A percentile compares a stretch with the other conserved stretches of the same genome.
Evolutionary conservation across 2,797 vertebrate genomes (phyloP).

Genomic region (Melanotaenia parkinsoni): DNA sequence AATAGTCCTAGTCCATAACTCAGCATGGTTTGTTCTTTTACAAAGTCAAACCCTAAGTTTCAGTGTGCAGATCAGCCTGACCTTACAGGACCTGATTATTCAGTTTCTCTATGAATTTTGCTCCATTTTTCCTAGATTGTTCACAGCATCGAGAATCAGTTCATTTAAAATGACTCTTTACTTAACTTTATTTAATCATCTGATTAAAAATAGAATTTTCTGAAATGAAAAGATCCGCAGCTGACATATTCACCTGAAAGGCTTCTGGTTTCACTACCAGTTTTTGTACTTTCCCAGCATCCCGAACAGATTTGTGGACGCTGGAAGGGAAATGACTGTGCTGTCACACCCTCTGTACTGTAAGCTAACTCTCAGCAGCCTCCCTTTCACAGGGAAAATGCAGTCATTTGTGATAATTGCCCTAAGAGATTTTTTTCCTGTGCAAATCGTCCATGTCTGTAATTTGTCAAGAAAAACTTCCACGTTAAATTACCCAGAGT

Average conservation of each 20-base stretch:
- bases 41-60: too few species aligned
- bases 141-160: not conserved
- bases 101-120: too few species aligned
- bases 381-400: constrained; percentile 25
- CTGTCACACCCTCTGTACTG: constrained; percentile 42
- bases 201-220: not conserved
- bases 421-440: constrained; percentile 34
- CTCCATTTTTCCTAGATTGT: too few species aligned
- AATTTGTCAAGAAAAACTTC: constrained; percentile 61
- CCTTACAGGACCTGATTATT: too few species aligned
- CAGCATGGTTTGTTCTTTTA: too few species aligned
- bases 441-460: constrained; percentile 55
- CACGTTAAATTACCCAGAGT: constrained; percentile 47
- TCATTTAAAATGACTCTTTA: not conserved
- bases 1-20: too few species aligned
- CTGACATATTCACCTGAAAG: not conserved
- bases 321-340: constrained; percentile 41
- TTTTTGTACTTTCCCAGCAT: constrained; percentile 19
- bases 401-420: constrained; percentile 55
- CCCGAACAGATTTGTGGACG: not conserved
- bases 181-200: not conserved
- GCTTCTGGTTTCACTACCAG: not conserved
- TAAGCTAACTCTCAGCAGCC: constrained; percentile 18
- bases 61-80: too few species aligned
- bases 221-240: not conserved